phyloP scores from a whole-genome alignment of 2,797 vertebrate genomes.

The Enteromius paludinosus region DNA sequence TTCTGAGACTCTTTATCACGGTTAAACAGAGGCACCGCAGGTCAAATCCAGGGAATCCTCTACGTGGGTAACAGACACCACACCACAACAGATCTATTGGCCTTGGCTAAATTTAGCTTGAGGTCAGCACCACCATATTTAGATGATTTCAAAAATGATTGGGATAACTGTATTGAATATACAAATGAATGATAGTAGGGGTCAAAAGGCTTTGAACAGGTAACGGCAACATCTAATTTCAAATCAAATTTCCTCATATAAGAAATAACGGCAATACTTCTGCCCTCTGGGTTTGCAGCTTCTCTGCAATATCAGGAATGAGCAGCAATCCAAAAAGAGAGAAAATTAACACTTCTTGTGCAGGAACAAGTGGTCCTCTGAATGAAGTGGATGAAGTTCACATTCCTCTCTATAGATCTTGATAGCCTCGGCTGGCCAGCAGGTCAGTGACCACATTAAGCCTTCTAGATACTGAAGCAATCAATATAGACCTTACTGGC shows the following conservation, averaged over 20 bases:
- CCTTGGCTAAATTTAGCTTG: constrained; percentile 18
- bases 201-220: background rate
- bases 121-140: constrained; percentile 11
- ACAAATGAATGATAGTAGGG: background rate
- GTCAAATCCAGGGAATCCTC: constrained; percentile 47
- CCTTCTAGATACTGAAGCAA: constrained; percentile 39
- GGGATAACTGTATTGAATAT: background rate
- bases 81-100: constrained; percentile 10
- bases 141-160: background rate
- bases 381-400: constrained; percentile 40
- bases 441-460: constrained; percentile 37
- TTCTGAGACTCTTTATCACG: constrained; percentile 38
- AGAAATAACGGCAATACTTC: background rate
- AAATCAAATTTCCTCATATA: background rate
- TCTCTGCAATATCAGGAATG: background rate
- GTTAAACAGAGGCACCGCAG: constrained; percentile 45
- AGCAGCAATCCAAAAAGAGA: background rate
- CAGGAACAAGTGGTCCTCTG: background rate
- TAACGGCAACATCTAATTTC: background rate
- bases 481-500: constrained; percentile 47
- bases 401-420: constrained; percentile 28
- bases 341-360: background rate
- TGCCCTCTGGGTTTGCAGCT: background rate
- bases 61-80: too few relatives aligned
- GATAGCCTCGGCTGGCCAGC: constrained; percentile 13